Evolutionary conservation across 2,888 invertebrate genomes (phyloP).

Genomic region (Apotomis turbidana): DNA sequence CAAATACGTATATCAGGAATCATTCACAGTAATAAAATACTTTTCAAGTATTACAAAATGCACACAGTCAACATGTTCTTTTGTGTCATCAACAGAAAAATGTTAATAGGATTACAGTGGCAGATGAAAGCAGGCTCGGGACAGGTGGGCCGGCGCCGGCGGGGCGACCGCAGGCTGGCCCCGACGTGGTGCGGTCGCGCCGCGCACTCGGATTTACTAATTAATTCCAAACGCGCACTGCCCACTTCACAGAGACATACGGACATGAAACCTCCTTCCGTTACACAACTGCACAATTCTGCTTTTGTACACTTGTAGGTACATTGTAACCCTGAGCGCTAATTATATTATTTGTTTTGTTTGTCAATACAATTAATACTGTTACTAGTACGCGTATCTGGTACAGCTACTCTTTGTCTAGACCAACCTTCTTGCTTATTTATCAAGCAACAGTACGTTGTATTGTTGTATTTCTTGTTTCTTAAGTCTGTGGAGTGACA

Average conservation of each 20-base stretch:
- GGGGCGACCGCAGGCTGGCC: constrained; percentile 44
- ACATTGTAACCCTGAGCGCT: not conserved
- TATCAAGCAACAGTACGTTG: no score
- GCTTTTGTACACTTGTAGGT: constrained; percentile 4
- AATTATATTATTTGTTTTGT: not conserved
- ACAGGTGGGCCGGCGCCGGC: constrained; percentile 59
- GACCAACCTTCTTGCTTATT: no score
- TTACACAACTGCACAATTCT: constrained; percentile 12
- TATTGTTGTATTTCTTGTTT: no score
- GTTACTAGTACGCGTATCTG: not conserved
- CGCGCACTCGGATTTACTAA: constrained; percentile 66
- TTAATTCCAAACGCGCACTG: constrained; percentile 63
- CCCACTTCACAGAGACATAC: constrained; percentile 12
- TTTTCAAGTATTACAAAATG: not conserved
- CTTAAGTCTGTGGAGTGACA: no score
- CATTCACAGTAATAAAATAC: not conserved
- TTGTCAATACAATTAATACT: not conserved
- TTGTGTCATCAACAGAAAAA: constrained; percentile 57
- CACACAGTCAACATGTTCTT: constrained; percentile 42
- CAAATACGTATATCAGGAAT: not conserved
- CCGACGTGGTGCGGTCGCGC: constrained; percentile 57
- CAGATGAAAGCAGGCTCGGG: constrained; percentile 56
- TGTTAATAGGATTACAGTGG: constrained; percentile 66
- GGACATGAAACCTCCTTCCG: constrained; percentile 21
- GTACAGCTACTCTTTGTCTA: no score